phyloP scores from a whole-genome alignment of 2,113 vertebrate species.

The Corythaeola cristata region DNA sequence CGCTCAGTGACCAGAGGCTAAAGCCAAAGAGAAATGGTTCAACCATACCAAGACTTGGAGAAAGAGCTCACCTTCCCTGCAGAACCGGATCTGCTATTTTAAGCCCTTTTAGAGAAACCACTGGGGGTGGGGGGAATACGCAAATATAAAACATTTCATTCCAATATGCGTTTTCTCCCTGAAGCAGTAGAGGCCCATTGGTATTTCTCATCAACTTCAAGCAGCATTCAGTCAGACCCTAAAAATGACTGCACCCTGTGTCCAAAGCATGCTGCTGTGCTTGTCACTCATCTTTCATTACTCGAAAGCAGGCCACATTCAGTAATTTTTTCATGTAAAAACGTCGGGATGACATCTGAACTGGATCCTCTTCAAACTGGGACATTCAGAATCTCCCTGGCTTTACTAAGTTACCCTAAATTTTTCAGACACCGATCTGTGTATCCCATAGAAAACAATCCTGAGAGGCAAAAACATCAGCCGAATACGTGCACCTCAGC shows the following conservation, averaged over 20 bases:
- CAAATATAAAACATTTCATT: not conserved
- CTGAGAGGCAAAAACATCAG: not conserved
- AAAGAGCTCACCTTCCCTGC: not conserved
- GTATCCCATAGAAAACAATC: not conserved
- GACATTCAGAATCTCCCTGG: not conserved
- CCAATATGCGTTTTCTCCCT: not conserved
- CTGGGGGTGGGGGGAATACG: not conserved
- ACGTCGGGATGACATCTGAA: not conserved
- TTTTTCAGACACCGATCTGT: not conserved
- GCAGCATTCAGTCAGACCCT: not conserved
- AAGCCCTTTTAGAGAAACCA: not conserved
- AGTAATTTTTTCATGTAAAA: not conserved
- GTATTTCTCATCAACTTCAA: not conserved
- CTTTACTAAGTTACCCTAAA: not conserved
- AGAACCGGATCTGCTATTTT: not conserved
- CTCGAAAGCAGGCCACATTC: not conserved
- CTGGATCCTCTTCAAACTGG: not conserved
- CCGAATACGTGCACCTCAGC: not conserved
- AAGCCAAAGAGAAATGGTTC: not conserved
- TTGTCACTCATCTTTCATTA: accelerated
- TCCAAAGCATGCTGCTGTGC: not conserved
- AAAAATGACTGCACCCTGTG: accelerated
- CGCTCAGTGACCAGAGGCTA: not conserved
- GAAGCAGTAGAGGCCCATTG: not conserved
- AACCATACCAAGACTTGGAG: not conserved